A percentile compares a stretch with the other conserved stretches of the same genome.
Evolutionary conservation across 2,888 invertebrate species (phyloP).

Genomic region (Aphodius granarius): DNA sequence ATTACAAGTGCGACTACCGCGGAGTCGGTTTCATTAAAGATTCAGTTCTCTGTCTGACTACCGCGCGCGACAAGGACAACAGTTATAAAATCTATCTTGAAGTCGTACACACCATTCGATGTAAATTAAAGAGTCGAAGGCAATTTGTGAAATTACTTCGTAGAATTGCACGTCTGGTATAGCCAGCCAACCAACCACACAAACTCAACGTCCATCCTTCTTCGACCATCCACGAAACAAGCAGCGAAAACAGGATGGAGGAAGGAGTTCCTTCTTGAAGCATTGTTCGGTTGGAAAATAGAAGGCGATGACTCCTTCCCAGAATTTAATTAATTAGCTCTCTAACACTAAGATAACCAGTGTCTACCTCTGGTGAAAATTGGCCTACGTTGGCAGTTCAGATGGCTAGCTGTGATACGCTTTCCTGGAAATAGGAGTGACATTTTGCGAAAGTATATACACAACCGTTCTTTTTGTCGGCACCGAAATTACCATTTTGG

Average conservation of each 20-base stretch:
- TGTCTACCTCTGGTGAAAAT: slow-evolving; percentile 4
- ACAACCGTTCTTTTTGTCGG: not conserved
- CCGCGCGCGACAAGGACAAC: not conserved
- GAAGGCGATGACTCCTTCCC: slow-evolving; percentile 35
- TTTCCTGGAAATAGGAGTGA: slow-evolving; percentile 1
- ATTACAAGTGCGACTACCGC: slow-evolving; percentile 50
- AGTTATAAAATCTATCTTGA: slow-evolving; percentile 13
- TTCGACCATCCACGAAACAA: slow-evolving; percentile 10
- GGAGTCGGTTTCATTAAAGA: slow-evolving; percentile 21
- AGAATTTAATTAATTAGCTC: slow-evolving; percentile 50
- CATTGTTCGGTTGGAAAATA: not conserved
- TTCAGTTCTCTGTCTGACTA: not conserved
- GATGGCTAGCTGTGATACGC: not conserved
- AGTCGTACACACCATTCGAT: slow-evolving; percentile 9
- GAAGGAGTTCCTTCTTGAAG: not conserved
- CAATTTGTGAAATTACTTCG: slow-evolving; percentile 56
- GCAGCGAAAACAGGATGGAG: slow-evolving; percentile 11
- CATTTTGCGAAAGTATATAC: slow-evolving; percentile 5
- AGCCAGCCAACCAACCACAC: slow-evolving; percentile 22
- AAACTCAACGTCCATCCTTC: slow-evolving; percentile 13
- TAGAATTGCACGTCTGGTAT: slow-evolving; percentile 44
- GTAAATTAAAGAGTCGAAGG: slow-evolving; percentile 41
- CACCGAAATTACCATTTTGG: not conserved
- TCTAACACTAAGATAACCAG: slow-evolving; percentile 40
- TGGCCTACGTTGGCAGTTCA: not conserved